Percentiles rank a stretch among this genome's conserved stretches.
These are phyloP conservation scores for Copsychus sechellarum DNA, from an alignment of 2,113 vertebrate species.

Conservation along the genomic window DNA sequence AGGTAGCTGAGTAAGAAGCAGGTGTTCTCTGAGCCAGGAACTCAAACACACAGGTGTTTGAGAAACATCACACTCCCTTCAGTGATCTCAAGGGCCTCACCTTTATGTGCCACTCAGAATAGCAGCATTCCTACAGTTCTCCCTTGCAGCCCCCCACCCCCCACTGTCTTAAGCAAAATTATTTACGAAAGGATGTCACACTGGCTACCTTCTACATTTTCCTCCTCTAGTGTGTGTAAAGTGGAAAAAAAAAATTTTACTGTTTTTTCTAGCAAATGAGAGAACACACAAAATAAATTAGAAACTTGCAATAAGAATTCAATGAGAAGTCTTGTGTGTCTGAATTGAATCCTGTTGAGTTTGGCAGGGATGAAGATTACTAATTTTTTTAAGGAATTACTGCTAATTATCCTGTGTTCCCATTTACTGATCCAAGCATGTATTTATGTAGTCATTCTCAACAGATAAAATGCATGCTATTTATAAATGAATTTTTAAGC, in stretches of 20 bases:
- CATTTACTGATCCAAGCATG: background rate
- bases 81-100: background rate
- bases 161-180: background rate
- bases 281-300: background rate
- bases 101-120: background rate
- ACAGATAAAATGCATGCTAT: background rate
- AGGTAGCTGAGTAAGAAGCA: background rate
- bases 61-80: background rate
- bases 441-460: background rate
- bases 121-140: background rate
- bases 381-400: background rate
- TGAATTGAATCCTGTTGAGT: background rate
- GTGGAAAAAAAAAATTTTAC: background rate
- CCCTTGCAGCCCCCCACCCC: accelerated
- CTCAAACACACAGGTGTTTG: background rate
- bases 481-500: background rate
- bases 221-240: background rate
- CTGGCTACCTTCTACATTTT: background rate
- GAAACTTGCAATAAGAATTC: background rate
- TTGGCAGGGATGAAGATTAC: background rate
- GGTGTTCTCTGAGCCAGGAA: background rate
- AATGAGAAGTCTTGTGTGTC: background rate
- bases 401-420: background rate
- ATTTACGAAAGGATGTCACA: background rate
- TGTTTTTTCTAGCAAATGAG: background rate